These are phyloP conservation scores for Gymnobelideus leadbeateri DNA, from an alignment of 2,113 vertebrate genomes.

Conservation along the genomic window DNA sequence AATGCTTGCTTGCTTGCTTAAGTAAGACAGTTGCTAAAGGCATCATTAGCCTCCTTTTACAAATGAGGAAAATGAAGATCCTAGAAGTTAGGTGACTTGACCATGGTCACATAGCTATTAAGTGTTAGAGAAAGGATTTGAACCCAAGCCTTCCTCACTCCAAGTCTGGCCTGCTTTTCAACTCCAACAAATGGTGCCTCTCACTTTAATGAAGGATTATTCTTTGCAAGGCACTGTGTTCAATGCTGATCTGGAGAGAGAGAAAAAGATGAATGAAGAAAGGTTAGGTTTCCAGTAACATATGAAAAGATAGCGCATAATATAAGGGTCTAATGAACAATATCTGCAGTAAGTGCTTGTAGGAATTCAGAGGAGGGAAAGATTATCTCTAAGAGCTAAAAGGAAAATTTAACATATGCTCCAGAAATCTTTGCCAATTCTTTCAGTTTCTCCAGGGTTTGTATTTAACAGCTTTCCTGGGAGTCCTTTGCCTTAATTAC, in stretches of 20 bases:
- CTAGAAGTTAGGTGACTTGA: slow-evolving; percentile 43
- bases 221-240: background rate
- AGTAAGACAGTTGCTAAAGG: background rate
- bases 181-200: background rate
- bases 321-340: background rate
- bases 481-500: slow-evolving; percentile 1
- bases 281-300: background rate
- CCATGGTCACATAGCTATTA: background rate
- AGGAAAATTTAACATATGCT: slow-evolving; percentile 23
- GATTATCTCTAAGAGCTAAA: slow-evolving; percentile 12
- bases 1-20: background rate
- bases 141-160: background rate
- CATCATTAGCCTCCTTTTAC: slow-evolving; percentile 32
- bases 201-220: background rate
- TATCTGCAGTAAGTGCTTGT: slow-evolving; percentile 31
- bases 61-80: slow-evolving; percentile 42
- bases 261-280: background rate
- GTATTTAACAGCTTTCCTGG: background rate
- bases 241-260: background rate
- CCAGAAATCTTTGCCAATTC: background rate
- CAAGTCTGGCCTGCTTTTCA: background rate
- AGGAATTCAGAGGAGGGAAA: slow-evolving; percentile 17
- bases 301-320: background rate
- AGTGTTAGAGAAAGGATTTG: background rate
- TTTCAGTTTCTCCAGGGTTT: slow-evolving; percentile 8